Evolutionary conservation across 2,797 vertebrate species (phyloP).

Genomic region (Podargus strigoides): DNA sequence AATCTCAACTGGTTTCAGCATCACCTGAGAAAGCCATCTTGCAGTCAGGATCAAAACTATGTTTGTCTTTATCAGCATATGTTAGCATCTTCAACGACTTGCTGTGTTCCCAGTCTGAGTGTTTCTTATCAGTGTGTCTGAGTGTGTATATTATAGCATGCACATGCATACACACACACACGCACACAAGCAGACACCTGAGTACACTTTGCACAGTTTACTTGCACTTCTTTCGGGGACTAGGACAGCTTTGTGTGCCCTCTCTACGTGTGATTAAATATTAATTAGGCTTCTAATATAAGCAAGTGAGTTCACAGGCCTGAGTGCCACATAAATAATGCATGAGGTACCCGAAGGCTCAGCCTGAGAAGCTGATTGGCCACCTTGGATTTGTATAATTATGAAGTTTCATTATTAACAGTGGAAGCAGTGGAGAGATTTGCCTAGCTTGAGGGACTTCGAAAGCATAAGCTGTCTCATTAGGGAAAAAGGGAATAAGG

Average conservation of each 20-base stretch:
- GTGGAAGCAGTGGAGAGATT: constrained; percentile 78
- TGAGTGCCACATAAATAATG: constrained; percentile 77
- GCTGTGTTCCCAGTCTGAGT: not conserved
- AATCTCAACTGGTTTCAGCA: not conserved
- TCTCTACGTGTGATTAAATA: constrained; percentile 80
- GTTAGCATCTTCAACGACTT: not conserved
- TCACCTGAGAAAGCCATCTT: not conserved
- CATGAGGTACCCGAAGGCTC: constrained; percentile 81
- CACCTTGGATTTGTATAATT: constrained; percentile 85
- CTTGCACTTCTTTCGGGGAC: constrained; percentile 58
- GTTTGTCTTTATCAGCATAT: not conserved
- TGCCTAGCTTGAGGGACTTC: constrained; percentile 84
- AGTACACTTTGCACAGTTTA: constrained; percentile 28
- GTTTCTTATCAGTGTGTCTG: not conserved
- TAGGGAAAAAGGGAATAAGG: constrained; percentile 79
- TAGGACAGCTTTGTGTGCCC: constrained; percentile 65
- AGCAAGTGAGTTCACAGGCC: constrained; percentile 79
- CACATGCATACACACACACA: not conserved
- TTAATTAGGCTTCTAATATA: constrained; percentile 84
- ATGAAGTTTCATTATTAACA: constrained; percentile 86
- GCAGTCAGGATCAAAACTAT: not conserved
- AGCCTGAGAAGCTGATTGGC: constrained; percentile 80
- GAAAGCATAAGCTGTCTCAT: constrained; percentile 84
- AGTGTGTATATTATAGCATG: not conserved
- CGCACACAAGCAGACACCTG: constrained; percentile 4